Percentiles rank a stretch among this genome's conserved stretches.
Evolutionary conservation across 2,113 vertebrate species (phyloP).

Genomic region (Bufo gargarizans): DNA sequence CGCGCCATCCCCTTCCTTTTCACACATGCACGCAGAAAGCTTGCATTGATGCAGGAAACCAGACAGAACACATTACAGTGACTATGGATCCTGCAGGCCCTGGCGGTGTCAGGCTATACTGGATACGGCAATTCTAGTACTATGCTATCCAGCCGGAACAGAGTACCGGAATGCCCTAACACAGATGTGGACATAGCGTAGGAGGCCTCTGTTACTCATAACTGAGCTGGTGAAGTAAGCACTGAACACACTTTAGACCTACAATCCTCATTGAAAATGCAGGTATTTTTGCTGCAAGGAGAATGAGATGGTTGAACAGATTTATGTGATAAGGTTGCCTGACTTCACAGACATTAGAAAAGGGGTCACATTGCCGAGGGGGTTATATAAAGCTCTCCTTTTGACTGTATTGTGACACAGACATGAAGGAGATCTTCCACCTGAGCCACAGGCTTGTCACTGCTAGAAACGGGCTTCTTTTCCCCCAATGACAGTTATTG

Average conservation of each 20-base stretch:
- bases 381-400: background rate
- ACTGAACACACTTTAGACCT: background rate
- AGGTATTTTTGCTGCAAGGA: constrained; percentile 44
- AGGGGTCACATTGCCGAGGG: constrained; percentile 19
- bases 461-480: background rate
- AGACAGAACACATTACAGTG: no score
- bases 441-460: background rate
- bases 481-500: background rate
- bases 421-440: constrained; percentile 18
- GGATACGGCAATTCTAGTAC: no score
- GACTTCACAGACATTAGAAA: constrained; percentile 21
- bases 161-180: no score
- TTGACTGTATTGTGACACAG: background rate
- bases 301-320: constrained; percentile 12
- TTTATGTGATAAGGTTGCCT: constrained; percentile 20
- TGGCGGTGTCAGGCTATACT: no score
- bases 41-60: no score
- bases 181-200: no score
- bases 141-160: no score
- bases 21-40: no score
- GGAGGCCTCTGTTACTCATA: background rate
- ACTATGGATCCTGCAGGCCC: no score
- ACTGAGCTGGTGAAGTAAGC: background rate
- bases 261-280: constrained; percentile 14
- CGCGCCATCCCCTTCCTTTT: no score